Conservation (phyloP, 2,888 invertebrate genomes). For the Bellardia pandia region DNA sequence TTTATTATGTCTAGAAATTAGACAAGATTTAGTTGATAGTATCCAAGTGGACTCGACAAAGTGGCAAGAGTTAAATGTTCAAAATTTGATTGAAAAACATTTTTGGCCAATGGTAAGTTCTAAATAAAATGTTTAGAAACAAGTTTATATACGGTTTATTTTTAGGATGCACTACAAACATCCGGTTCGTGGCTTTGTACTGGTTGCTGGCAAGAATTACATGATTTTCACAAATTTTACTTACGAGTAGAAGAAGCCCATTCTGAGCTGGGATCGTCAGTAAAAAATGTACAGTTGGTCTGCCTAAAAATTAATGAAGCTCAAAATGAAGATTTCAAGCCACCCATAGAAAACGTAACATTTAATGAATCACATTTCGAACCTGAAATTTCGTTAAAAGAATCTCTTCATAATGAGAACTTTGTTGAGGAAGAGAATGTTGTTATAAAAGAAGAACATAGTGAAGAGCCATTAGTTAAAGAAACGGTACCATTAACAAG, state of each 20-base stretch:
- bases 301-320: background rate
- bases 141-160: background rate
- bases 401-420: background rate
- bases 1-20: conserved; percentile 60
- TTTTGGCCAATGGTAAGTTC: conserved; percentile 61
- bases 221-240: conserved; percentile 78
- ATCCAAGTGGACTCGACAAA: conserved; percentile 41
- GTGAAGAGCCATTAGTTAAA: conserved; percentile 31
- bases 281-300: background rate
- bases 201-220: conserved; percentile 78
- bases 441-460: conserved; percentile 39
- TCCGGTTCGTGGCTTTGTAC: conserved; percentile 74
- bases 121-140: background rate
- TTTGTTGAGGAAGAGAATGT: conserved; percentile 18
- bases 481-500: background rate
- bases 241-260: conserved; percentile 76
- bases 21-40: conserved; percentile 19
- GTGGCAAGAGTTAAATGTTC: conserved; percentile 57
- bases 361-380: conserved; percentile 48
- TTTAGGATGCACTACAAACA: conserved; percentile 24
- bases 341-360: conserved; percentile 35
- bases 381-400: conserved; percentile 33
- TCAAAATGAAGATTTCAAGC: conserved; percentile 38
- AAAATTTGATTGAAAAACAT: conserved; percentile 58
- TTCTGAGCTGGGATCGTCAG: conserved; percentile 7